Base-by-base conservation (phyloP, 2,113 vertebrate genomes). In the Ancistrus triradiatus region DNA sequence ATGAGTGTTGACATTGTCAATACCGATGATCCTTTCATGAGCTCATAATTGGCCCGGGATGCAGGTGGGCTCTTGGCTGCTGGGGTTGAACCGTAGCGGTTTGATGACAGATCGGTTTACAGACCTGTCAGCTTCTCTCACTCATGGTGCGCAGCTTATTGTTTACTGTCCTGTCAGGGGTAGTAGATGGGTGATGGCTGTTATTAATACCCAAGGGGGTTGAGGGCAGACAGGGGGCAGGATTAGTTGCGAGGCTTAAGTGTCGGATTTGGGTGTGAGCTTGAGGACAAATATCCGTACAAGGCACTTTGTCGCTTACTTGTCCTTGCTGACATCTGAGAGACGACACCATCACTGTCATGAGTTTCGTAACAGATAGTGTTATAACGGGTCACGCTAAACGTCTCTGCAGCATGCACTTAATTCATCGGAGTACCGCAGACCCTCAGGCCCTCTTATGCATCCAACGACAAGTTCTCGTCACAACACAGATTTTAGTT, bases 1-100 rank as follows among this genome's bases (percentile, higher is more conserved):
- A 63, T 68, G 65, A 67, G 57, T 67, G 66, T 69, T 77, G 72
- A 70, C 44, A 50, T 60, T 57, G 47, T 33, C 37, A 10, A 63
- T 8, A 52, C 48, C 42, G 19, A 27, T 60, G 49, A 47, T 56
- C 35, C 61, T 17, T 21, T 56, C 31, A 50, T 69, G 61, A 65
- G 67, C 48, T 69, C 66, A 69, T 69, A 38, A 66, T 50, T 69
- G 55, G 61, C 66, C 24, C 25, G 4, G 7, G 33, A 44, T 50
- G 25, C 33, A 61, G 66, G 49, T 65, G 33, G 60, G 21, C 49
- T 11, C n/a, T 6, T 3, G 51, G 56, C 42, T 57, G 7, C 14
- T n/a, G 10, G 21, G 40, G 49, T 9, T 31, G 22, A 63, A n/a
- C n/a, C n/a, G 57, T 13, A 22, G 46, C 47, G 46, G 22, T 58